Conservation (phyloP, 2,888 invertebrate genomes). For the Lissonota sp. region DNA sequence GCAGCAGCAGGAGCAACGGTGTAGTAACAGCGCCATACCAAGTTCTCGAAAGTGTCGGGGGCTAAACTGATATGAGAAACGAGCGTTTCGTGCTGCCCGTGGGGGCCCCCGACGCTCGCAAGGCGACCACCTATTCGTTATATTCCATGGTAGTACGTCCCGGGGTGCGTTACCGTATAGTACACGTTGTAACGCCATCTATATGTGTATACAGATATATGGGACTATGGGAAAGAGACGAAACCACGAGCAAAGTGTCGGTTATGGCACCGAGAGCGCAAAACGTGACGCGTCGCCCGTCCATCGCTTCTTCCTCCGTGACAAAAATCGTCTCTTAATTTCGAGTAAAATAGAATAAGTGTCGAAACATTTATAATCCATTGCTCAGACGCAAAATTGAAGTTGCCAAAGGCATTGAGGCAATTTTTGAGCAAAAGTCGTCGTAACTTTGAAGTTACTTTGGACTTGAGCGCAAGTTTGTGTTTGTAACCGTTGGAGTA, state of each 20-base stretch:
- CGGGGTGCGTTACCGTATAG: conserved; percentile 67
- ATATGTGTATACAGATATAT: background rate
- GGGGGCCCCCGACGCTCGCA: conserved; percentile 76
- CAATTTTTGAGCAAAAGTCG: no score
- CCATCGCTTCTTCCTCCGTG: conserved; percentile 11
- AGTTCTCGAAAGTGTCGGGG: conserved; percentile 82
- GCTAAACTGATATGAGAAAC: conserved; percentile 83
- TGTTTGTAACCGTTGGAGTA: no score
- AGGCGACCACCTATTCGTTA: conserved; percentile 79
- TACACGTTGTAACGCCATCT: conserved; percentile 46
- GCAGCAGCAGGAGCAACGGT: conserved; percentile 37
- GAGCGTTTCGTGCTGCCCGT: conserved; percentile 82
- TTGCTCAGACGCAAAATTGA: no score
- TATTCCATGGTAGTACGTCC: conserved; percentile 75
- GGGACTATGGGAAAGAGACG: background rate
- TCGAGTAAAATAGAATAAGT: no score
- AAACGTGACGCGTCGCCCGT: conserved; percentile 54
- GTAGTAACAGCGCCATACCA: conserved; percentile 67
- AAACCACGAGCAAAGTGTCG: conserved; percentile 29
- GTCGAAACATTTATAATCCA: no score
- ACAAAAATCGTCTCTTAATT: no score
- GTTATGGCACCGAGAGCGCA: conserved; percentile 50
- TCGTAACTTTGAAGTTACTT: no score
- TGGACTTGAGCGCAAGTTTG: no score
- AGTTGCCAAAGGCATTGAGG: no score